Percentiles rank a stretch among this genome's conserved stretches.
phyloP scores from a whole-genome alignment of 2,113 vertebrate species.

The Sitta europaea region DNA sequence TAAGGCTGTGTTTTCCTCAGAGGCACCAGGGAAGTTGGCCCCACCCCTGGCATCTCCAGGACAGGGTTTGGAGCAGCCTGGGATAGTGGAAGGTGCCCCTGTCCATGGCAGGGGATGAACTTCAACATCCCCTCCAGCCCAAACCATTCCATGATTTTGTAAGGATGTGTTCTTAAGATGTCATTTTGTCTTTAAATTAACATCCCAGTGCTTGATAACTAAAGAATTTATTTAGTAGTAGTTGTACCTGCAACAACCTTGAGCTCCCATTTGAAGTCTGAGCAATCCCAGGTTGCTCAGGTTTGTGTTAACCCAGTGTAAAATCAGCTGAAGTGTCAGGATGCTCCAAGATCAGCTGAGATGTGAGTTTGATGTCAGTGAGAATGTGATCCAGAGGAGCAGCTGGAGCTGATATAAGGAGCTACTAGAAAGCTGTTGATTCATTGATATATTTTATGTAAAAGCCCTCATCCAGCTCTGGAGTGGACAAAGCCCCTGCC shows the following conservation, averaged over 20 bases:
- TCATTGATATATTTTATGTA: not conserved
- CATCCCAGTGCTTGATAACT: not conserved
- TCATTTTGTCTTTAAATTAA: not conserved
- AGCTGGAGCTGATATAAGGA: not conserved
- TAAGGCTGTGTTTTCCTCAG: not conserved
- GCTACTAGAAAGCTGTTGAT: not conserved
- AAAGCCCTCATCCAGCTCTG: not conserved
- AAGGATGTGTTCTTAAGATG: not conserved
- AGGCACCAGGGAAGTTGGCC: not conserved
- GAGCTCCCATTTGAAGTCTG: not conserved
- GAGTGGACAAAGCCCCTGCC: not conserved
- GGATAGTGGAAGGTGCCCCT: not conserved
- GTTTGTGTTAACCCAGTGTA: not conserved
- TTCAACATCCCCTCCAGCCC: not conserved
- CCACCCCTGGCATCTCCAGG: not conserved
- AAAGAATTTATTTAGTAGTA: not conserved
- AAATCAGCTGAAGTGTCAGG: not conserved
- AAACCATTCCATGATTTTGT: not conserved
- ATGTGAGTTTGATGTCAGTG: not conserved
- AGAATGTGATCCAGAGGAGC: not conserved
- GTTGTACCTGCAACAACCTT: too few species aligned
- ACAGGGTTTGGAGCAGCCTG: accelerated
- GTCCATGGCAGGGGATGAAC: not conserved
- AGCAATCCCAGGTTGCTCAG: not conserved
- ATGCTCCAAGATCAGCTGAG: not conserved